Percentiles rank a stretch among this genome's conserved stretches.
Conservation (phyloP, 2,888 invertebrate genomes). For the Apantesis nais region DNA sequence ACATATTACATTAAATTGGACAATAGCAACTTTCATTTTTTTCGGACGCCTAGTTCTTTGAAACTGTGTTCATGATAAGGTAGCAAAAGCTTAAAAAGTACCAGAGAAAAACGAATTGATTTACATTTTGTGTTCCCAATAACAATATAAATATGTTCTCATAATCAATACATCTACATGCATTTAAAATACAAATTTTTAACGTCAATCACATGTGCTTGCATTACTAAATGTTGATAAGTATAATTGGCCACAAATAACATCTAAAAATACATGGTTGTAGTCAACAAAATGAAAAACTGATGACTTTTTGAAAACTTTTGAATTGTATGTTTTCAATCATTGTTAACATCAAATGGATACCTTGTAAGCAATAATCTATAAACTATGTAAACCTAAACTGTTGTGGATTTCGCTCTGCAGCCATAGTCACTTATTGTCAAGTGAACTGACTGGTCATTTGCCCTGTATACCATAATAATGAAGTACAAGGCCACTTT, state of each 20-base stretch:
- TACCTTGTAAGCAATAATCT: no score
- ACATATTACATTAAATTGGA: not conserved
- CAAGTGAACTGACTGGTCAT: no score
- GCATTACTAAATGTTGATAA: not conserved
- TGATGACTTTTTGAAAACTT: no score
- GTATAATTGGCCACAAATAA: not conserved
- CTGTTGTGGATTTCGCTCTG: no score
- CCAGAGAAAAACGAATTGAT: constrained; percentile 1
- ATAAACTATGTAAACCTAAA: not conserved
- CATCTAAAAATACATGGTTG: not conserved
- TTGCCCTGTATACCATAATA: no score
- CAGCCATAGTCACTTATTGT: no score
- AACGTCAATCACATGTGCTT: not conserved
- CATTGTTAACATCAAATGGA: not conserved
- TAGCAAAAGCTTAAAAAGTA: not conserved
- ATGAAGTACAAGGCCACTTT: no score
- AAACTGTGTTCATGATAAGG: not conserved
- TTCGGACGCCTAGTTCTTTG: not conserved
- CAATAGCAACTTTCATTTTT: not conserved
- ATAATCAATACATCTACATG: not conserved
- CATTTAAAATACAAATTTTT: not conserved
- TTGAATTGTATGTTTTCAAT: no score
- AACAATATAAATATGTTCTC: constrained; percentile 1
- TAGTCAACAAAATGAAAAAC: no score
- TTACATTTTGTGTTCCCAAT: constrained; percentile 6